Percentiles rank a stretch among this genome's conserved stretches.
Evolutionary conservation across 2,113 vertebrate species (phyloP).

Genomic region (Notechis scutatus): DNA sequence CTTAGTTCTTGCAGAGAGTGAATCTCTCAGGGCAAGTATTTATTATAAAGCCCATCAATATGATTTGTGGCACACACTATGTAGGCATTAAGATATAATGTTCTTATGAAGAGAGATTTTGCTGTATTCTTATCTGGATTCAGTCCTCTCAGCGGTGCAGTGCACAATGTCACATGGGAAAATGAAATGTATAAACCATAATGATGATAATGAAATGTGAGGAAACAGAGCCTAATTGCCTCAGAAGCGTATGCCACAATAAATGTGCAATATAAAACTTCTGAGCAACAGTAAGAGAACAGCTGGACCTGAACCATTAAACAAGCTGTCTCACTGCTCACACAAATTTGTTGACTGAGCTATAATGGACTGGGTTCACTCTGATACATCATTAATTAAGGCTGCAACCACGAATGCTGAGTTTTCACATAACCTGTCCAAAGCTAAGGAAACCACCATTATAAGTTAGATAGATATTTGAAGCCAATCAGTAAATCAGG

Average conservation of each 20-base stretch:
- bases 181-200: background rate
- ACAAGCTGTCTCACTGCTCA: background rate
- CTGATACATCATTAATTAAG: background rate
- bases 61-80: background rate
- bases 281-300: background rate
- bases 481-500: background rate
- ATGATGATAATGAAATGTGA: background rate
- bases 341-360: background rate
- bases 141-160: background rate
- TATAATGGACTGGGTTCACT: background rate
- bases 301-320: background rate
- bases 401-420: background rate
- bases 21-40: constrained; percentile 20
- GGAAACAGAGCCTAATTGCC: background rate
- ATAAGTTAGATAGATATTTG: background rate
- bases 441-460: background rate
- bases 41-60: constrained; percentile 21
- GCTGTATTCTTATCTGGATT: background rate
- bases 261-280: background rate
- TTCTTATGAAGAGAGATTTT: background rate
- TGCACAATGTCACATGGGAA: background rate
- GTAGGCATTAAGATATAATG: constrained; percentile 24
- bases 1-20: constrained; percentile 27
- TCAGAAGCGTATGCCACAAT: background rate
- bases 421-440: background rate